phyloP scores from a whole-genome alignment of 2,797 vertebrate genomes.

The Cuniculus paca region DNA sequence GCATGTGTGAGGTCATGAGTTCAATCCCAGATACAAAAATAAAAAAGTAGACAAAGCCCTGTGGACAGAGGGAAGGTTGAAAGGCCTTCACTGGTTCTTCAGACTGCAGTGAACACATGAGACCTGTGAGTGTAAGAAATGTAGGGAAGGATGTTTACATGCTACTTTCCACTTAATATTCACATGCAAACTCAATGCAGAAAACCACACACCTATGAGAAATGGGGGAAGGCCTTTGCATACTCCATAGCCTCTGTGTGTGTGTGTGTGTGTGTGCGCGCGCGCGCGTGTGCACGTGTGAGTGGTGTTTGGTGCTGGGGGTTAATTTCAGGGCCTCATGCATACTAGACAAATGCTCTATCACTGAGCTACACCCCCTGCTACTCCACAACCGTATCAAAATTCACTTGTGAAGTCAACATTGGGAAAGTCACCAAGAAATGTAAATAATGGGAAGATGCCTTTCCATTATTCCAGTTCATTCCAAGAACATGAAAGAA shows the following conservation, averaged over 20 bases:
- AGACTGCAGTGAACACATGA: not conserved
- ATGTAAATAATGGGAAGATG: not conserved
- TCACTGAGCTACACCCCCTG: too few species aligned
- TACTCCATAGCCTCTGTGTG: not conserved
- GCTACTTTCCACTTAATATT: not conserved
- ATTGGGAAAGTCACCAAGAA: not conserved
- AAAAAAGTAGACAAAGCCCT: too few species aligned
- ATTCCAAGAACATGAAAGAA: not conserved
- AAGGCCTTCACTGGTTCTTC: not conserved
- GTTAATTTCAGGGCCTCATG: too few species aligned
- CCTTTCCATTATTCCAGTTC: not conserved
- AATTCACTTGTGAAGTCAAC: not conserved
- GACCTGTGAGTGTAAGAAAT: not conserved
- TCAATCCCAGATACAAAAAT: too few species aligned
- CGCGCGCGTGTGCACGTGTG: too few species aligned
- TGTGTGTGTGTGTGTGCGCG: too few species aligned
- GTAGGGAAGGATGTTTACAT: not conserved
- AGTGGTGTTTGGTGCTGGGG: too few species aligned
- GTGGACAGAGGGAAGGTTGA: not conserved
- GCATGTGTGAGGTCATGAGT: too few species aligned
- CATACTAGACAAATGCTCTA: too few species aligned
- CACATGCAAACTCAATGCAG: not conserved
- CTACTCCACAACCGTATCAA: not conserved
- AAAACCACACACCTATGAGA: not conserved
- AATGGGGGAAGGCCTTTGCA: not conserved